phyloP scores from a whole-genome alignment of 1,140 invertebrate species.

The Charaxes varanes region DNA sequence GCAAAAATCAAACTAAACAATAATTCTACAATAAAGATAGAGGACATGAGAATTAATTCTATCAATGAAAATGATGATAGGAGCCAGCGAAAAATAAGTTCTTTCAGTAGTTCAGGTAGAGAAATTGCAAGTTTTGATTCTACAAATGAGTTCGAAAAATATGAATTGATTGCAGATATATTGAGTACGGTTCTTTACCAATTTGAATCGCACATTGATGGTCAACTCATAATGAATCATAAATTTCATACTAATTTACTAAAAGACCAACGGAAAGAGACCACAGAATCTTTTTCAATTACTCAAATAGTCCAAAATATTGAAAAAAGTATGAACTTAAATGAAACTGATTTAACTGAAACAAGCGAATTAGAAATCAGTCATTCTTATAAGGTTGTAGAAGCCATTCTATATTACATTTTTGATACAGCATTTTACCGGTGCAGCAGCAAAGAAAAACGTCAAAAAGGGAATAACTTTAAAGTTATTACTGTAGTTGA shows the following conservation, averaged over 20 bases:
- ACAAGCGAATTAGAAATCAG: slow-evolving; percentile 28
- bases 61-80: neutral
- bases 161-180: slow-evolving; percentile 48
- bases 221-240: too few relatives aligned
- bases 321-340: slow-evolving; percentile 31
- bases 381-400: slow-evolving; percentile 33
- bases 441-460: slow-evolving; percentile 16
- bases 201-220: neutral
- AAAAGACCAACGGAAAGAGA: slow-evolving; percentile 1
- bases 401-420: slow-evolving; percentile 47
- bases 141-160: slow-evolving; percentile 56
- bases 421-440: slow-evolving; percentile 41
- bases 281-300: slow-evolving; percentile 46
- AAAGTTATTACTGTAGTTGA: slow-evolving; percentile 60
- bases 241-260: too few relatives aligned
- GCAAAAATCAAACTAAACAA: neutral
- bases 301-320: slow-evolving; percentile 43
- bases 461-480: slow-evolving; percentile 18
- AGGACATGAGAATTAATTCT: neutral
- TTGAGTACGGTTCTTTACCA: slow-evolving; percentile 15
- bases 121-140: slow-evolving; percentile 42
- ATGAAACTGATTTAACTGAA: slow-evolving; percentile 36
- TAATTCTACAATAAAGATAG: neutral
- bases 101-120: slow-evolving; percentile 14
- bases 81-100: slow-evolving; percentile 13